These are phyloP conservation scores for Rugalucina vietnamica DNA, from an alignment of 2,888 invertebrate genomes.

Conservation along the genomic window DNA sequence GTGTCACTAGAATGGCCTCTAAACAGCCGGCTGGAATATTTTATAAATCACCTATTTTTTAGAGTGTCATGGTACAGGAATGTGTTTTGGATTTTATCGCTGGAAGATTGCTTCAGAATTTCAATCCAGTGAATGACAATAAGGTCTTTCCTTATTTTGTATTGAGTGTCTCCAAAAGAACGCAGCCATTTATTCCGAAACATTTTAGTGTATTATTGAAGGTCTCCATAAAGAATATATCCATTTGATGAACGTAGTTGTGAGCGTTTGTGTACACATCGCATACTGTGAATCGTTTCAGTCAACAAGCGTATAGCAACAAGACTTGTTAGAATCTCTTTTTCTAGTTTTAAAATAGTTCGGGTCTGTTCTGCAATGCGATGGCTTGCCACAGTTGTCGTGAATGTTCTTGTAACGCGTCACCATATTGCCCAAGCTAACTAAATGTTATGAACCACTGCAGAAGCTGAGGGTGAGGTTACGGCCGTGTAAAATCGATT, in stretches of 20 bases:
- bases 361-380: constrained; percentile 30
- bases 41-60: not conserved
- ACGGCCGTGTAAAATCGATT: too few species aligned
- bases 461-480: too few species aligned
- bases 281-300: not conserved
- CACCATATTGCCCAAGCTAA: not conserved
- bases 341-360: constrained; percentile 37
- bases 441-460: not conserved
- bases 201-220: constrained; percentile 46
- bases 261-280: not conserved
- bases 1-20: not conserved
- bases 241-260: constrained; percentile 1
- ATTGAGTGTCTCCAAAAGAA: constrained; percentile 22
- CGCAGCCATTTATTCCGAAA: constrained; percentile 33
- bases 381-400: not conserved
- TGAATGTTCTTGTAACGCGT: constrained; percentile 13
- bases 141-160: constrained; percentile 14
- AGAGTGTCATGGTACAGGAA: not conserved
- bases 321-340: constrained; percentile 2
- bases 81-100: not conserved
- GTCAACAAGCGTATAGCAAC: not conserved
- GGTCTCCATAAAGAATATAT: constrained; percentile 37
- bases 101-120: constrained; percentile 24
- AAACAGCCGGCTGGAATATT: not conserved
- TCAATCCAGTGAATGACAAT: constrained; percentile 35